phyloP scores from a whole-genome alignment of 2,888 invertebrate genomes.

The Meloe dianella region DNA sequence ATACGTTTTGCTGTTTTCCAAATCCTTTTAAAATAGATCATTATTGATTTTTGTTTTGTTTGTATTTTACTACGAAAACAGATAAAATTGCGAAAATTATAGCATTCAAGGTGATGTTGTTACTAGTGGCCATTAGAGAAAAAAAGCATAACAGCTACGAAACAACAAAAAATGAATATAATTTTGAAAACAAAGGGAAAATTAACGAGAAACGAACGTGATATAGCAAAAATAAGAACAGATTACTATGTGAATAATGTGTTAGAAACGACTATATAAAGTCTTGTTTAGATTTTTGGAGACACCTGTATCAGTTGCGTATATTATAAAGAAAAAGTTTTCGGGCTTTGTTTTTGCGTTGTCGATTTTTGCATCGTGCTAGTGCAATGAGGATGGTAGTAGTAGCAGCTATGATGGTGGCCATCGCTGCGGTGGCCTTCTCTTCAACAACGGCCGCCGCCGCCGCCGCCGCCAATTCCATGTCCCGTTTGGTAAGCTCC shows the following conservation, averaged over 20 bases:
- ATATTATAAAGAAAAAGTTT: no score
- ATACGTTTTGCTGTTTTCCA: neutral
- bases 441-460: slow-evolving; percentile 20
- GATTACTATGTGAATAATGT: slow-evolving; percentile 39
- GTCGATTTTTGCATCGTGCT: slow-evolving; percentile 7
- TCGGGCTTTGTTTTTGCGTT: no score
- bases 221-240: slow-evolving; percentile 19
- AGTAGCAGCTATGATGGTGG: slow-evolving; percentile 44
- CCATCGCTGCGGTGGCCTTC: slow-evolving; percentile 43
- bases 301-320: slow-evolving; percentile 49
- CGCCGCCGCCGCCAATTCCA: slow-evolving; percentile 35
- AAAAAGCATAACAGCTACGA: neutral
- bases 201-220: slow-evolving; percentile 22
- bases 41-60: neutral
- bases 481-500: slow-evolving; percentile 33
- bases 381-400: slow-evolving; percentile 41
- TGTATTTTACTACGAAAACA: neutral
- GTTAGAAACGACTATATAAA: slow-evolving; percentile 26
- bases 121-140: no score
- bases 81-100: slow-evolving; percentile 14
- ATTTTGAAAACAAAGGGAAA: neutral
- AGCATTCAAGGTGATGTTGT: slow-evolving; percentile 13
- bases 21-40: neutral
- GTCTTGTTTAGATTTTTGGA: slow-evolving; percentile 31
- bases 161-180: no score